Base-by-base conservation (phyloP, 2,888 invertebrate genomes). In the Julus scandinavius region DNA sequence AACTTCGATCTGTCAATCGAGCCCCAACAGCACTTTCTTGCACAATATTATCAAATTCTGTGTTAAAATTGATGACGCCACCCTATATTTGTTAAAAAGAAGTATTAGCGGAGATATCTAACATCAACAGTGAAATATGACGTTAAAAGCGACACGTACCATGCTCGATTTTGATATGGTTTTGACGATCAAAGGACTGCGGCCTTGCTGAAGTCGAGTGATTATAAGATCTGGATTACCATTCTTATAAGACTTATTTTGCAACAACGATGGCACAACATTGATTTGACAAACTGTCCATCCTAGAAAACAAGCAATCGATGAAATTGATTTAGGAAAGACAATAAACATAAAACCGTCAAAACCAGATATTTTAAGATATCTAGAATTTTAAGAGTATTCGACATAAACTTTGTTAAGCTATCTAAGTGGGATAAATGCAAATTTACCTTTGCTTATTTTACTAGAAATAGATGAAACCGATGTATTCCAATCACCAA, bases 251-350 rank as follows among this genome's bases (percentile, higher is more conserved):
- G n/a, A 87, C 40, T 83, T 20, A 13, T 84, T 38, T 83, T 72
- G n/a, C 54, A 63, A 13, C 20, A 13, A 63, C 54, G 50, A 58
- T 13, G 87, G 87, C n/a, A 83, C 80, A 11, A 20, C 41, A 49
- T 88, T 88, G 54, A 88, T 88, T 20, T 88, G 88, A 40, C 80
- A 80, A 88, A 88, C 88, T 20, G 50, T 84, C 88, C 84, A 88
- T 83, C 45, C 88, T 88, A 54, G 17, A 87, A 38, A 45, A 7
- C 45, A 45, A 45, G 45, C 45, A 45, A 45, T 7, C 7, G 45
- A 45, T 7, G 7, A 45, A 7, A 7, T 45, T 5, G 45, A 7
- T 45, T 45, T 45, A 45, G 45, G 7, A 45, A 7, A 7, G 7
- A 7, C 45, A 45, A 45, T 45, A 49, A 86, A 86, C 29, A 29